Evolutionary conservation across 2,113 vertebrate genomes (phyloP).

Genomic region (Chaetorhynchus papuensis): DNA sequence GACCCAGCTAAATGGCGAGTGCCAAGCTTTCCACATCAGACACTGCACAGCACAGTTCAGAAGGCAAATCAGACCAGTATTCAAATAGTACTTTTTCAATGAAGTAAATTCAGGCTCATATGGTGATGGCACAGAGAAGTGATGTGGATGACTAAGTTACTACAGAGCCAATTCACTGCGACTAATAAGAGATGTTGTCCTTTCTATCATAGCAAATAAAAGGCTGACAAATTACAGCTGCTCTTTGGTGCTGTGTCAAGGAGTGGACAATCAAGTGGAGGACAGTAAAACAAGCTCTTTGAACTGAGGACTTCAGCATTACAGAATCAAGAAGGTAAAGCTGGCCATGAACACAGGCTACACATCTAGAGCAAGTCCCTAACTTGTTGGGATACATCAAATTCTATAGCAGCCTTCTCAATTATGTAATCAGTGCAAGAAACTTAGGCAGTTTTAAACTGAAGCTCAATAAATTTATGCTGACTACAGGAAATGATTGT

Average conservation of each 20-base stretch:
- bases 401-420: not conserved
- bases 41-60: not conserved
- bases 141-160: not conserved
- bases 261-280: not conserved
- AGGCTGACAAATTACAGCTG: not conserved
- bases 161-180: not conserved
- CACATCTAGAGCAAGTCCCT: not conserved
- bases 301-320: not conserved
- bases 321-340: not conserved
- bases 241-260: not conserved
- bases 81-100: not conserved
- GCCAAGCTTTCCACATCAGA: not conserved
- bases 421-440: not conserved
- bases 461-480: not conserved
- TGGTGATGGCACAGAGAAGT: not conserved
- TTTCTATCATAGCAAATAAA: not conserved
- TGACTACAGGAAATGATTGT: not conserved
- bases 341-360: not conserved
- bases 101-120: not conserved
- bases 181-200: not conserved
- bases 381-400: not conserved
- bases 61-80: not conserved
- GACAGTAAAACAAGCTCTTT: not conserved
- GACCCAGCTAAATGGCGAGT: not conserved
- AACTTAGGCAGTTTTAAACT: not conserved